Base-by-base conservation (phyloP, 2,113 vertebrate genomes). In the Esox niger region DNA sequence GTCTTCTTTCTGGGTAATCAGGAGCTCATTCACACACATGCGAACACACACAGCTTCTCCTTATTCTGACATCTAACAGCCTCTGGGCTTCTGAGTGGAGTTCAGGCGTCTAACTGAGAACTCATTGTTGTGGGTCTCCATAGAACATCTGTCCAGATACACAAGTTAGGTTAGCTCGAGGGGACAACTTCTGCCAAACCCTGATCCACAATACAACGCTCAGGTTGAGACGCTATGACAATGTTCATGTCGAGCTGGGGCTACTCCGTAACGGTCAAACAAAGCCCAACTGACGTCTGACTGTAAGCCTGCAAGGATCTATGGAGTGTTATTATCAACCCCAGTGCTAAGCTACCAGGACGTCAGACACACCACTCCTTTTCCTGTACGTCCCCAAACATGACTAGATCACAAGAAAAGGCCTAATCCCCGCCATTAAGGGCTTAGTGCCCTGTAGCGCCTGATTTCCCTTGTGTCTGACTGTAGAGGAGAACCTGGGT, bases 401-500 rank as follows among this genome's bases (percentile, higher is more conserved):
- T 26, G 61, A 70, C 52, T 17, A 81, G 78, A 75, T 82, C 73
- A 82, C 47, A 79, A 65, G 73, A 68, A 52, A 63, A 38, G 38
- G 69, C 7, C 66, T 78, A 82, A 86, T 77, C 79, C 84, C 64
- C 64, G 75, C 81, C 78, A 86, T 86, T 85, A 86, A 81, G 62
- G 71, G 80, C 70, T 85, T 82, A 84, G 27, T 74, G 49, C 65
- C 67, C 74, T 11, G 26, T 66, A 69, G 78, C 33, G 68, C 68
- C 65, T 75, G 76, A 81, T 69, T 71, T 49, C 71, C 76, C 73
- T 66, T 15, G 38, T 32, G 61, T 68, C 62, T 58, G 32, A 62
- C 8, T 54, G 52, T 31, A 38, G 66, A 63, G 61, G 32, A 54
- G 27, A 54, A 27, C n/a, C 47, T 49, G 47, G 47, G 47, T 52